Evolutionary conservation across 2,797 vertebrate genomes (phyloP).

Genomic region (Halcyon chelicuti): DNA sequence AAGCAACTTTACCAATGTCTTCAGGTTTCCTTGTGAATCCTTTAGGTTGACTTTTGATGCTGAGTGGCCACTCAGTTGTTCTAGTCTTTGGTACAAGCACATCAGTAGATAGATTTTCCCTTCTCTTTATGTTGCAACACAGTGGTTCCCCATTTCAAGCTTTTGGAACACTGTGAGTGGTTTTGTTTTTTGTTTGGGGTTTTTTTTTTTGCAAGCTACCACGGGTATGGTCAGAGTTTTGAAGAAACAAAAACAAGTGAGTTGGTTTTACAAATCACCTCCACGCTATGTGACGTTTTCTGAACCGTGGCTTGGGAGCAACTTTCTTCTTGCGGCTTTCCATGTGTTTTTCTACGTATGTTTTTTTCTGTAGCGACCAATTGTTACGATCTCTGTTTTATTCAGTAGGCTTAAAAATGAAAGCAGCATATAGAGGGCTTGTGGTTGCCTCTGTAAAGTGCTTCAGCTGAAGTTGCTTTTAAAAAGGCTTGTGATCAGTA

Average conservation of each 20-base stretch:
- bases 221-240: background rate
- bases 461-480: background rate
- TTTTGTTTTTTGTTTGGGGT: background rate
- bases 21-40: background rate
- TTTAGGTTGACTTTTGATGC: background rate
- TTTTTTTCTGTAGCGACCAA: background rate
- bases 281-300: rapidly evolving
- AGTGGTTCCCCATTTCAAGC: rapidly evolving
- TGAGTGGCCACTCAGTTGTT: background rate
- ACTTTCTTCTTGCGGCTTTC: background rate
- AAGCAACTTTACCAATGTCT: background rate
- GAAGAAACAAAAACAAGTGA: background rate
- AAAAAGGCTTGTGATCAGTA: background rate
- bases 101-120: background rate
- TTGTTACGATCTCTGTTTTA: background rate
- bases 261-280: background rate
- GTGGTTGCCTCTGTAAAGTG: background rate
- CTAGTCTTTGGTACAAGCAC: background rate
- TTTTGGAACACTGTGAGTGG: background rate
- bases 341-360: rapidly evolving
- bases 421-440: background rate
- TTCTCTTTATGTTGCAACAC: background rate
- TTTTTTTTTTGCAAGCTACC: background rate
- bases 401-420: background rate
- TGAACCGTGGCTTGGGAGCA: background rate